Percentiles rank a stretch among this genome's conserved stretches.
These are phyloP conservation scores for Conops quadrifasciatus DNA, from an alignment of 2,888 invertebrate genomes.

Conservation along the genomic window DNA sequence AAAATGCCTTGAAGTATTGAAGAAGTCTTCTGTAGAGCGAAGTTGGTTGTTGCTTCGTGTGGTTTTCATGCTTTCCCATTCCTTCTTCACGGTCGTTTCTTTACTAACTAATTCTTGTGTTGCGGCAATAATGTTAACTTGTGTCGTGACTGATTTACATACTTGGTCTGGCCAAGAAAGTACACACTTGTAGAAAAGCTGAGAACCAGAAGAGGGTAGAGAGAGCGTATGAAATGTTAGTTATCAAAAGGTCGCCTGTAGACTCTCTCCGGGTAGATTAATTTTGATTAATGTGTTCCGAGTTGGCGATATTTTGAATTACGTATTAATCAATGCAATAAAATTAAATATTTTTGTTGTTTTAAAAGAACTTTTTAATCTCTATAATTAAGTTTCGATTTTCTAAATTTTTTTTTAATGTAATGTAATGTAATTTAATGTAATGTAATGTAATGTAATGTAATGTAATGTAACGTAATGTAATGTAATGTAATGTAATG, in stretches of 20 bases:
- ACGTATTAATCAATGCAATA: too few species aligned
- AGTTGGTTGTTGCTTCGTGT: neutral
- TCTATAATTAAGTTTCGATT: too few species aligned
- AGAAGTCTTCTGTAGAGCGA: slow-evolving; percentile 15
- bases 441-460: too few species aligned
- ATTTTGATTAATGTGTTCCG: slow-evolving; percentile 15
- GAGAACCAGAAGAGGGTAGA: neutral
- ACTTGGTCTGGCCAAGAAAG: neutral
- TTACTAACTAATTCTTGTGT: neutral
- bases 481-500: too few species aligned
- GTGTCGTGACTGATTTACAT: neutral
- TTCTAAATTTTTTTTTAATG: too few species aligned
- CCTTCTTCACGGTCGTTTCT: neutral
- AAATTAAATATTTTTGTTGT: too few species aligned
- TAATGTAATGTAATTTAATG: too few species aligned
- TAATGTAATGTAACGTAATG: too few species aligned
- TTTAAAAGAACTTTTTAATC: too few species aligned
- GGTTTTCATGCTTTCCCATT: slow-evolving; percentile 13
- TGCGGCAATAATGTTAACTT: slow-evolving; percentile 18
- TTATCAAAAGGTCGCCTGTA: slow-evolving; percentile 16
- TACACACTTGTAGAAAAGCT: neutral
- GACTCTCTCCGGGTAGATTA: slow-evolving; percentile 14
- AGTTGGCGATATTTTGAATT: too few species aligned
- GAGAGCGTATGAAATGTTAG: slow-evolving; percentile 9
- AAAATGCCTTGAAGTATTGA: slow-evolving; percentile 39